Evolutionary conservation across 2,113 vertebrate species (phyloP).

Genomic region (Spheniscus mendiculus): DNA sequence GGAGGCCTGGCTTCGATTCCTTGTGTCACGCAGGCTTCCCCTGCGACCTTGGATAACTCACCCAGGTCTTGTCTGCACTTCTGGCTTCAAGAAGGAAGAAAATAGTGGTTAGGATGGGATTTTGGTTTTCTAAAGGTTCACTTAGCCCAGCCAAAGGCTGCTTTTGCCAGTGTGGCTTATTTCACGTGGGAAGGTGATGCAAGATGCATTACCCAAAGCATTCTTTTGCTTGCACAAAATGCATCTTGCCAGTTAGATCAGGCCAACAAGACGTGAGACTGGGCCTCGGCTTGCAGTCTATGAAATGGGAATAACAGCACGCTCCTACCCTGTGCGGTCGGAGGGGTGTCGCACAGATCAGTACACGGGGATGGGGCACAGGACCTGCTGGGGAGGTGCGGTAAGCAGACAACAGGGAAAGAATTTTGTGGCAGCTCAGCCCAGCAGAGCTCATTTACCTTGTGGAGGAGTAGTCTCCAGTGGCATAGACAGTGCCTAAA

Average conservation of each 20-base stretch:
- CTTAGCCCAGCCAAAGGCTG: background rate
- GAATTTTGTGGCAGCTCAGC: background rate
- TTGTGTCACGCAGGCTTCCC: background rate
- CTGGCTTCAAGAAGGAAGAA: background rate
- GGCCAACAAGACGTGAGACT: background rate
- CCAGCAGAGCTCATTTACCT: background rate
- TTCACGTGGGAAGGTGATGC: background rate
- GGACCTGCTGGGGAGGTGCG: background rate
- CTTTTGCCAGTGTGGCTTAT: background rate
- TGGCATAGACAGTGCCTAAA: background rate
- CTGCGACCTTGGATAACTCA: background rate
- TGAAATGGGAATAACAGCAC: background rate
- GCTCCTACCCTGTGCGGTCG: rapidly evolving
- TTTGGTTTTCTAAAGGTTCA: background rate
- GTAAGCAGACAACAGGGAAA: background rate
- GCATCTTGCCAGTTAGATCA: background rate
- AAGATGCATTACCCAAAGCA: background rate
- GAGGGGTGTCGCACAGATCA: background rate
- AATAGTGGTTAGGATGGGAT: background rate
- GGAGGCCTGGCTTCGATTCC: background rate
- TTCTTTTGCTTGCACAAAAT: background rate
- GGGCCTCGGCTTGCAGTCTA: background rate
- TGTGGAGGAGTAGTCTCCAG: background rate
- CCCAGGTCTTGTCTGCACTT: background rate
- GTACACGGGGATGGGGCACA: rapidly evolving